These are phyloP conservation scores for Eupithecia pulchellata DNA, from an alignment of 2,888 invertebrate species.

Conservation along the genomic window DNA sequence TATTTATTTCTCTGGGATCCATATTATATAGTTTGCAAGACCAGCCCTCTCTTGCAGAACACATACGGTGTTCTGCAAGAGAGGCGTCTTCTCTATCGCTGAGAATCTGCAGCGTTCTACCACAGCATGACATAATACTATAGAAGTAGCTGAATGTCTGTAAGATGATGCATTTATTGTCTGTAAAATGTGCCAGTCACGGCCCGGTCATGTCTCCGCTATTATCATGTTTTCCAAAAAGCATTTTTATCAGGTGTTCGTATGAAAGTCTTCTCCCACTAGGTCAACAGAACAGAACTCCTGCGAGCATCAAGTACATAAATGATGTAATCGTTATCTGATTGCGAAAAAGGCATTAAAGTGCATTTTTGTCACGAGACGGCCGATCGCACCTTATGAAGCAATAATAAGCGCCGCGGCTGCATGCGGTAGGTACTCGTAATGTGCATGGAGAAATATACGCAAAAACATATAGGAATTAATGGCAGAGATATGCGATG, in stretches of 20 bases:
- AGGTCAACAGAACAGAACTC: not conserved
- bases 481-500: not conserved
- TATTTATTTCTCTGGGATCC: too few species aligned
- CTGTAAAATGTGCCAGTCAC: too few species aligned
- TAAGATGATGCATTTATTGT: too few species aligned
- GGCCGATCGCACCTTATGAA: slow-evolving; percentile 6
- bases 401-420: slow-evolving; percentile 1
- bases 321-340: slow-evolving; percentile 1
- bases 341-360: not conserved
- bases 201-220: too few species aligned
- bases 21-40: too few species aligned
- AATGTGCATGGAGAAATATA: not conserved
- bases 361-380: slow-evolving; percentile 2
- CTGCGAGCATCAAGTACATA: not conserved
- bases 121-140: too few species aligned
- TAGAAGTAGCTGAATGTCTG: too few species aligned
- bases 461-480: not conserved
- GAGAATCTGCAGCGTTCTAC: too few species aligned
- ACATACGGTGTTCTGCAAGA: too few species aligned
- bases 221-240: too few species aligned
- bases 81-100: too few species aligned
- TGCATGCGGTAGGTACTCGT: not conserved
- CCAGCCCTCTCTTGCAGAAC: too few species aligned
- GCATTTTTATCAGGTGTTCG: not conserved
- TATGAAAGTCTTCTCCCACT: not conserved